Conservation (phyloP, 2,113 vertebrate species). For the Narcine bancroftii region DNA sequence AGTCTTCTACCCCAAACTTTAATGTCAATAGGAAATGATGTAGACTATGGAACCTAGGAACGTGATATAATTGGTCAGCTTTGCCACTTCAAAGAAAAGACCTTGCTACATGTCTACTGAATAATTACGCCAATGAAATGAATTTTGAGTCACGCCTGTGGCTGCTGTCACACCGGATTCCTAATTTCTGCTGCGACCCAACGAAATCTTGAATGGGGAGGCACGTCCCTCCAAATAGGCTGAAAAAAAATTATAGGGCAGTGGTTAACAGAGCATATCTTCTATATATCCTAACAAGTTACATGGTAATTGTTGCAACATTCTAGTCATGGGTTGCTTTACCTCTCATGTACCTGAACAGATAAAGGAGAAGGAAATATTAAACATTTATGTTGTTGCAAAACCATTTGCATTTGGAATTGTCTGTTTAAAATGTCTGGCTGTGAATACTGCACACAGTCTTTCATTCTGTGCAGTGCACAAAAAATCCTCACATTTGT, state of each 20-base stretch:
- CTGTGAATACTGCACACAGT: background rate
- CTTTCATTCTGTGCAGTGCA: background rate
- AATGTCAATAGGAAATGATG: background rate
- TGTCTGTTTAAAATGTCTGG: background rate
- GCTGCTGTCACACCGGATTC: background rate
- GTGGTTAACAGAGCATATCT: background rate
- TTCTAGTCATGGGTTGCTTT: background rate
- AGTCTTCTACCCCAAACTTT: background rate
- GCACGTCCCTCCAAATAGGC: background rate
- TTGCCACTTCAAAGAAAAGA: background rate
- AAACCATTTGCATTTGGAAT: background rate
- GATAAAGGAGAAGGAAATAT: background rate
- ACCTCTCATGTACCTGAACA: background rate
- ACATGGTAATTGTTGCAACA: background rate
- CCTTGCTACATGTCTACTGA: background rate
- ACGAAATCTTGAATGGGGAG: background rate
- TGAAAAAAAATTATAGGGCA: background rate
- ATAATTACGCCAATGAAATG: background rate
- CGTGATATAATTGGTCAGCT: background rate
- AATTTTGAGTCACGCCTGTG: no score
- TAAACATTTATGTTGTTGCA: background rate
- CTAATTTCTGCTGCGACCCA: background rate
- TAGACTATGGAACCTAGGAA: background rate
- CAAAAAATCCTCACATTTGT: background rate
- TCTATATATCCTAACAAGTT: background rate